Conservation (phyloP, 2,888 invertebrate species). For the Orthosia gracilis region DNA sequence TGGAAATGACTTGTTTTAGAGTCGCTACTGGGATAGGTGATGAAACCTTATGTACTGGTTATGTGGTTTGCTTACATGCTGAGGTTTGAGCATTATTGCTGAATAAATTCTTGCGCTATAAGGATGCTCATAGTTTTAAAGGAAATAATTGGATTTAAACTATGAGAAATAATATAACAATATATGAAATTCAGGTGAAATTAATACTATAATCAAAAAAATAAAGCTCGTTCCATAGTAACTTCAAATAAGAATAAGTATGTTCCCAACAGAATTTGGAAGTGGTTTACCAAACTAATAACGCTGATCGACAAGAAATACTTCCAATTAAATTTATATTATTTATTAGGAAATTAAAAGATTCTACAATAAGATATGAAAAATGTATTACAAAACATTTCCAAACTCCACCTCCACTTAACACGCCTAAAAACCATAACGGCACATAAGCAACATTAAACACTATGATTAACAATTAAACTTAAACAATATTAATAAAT, state of each 20-base stretch:
- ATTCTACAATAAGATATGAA: constrained; percentile 12
- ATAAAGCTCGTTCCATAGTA: not conserved
- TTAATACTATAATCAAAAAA: too few species aligned
- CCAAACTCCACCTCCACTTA: constrained; percentile 32
- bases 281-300: not conserved
- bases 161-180: not conserved
- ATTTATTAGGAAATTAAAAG: constrained; percentile 4
- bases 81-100: constrained; percentile 13
- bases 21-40: constrained; percentile 61
- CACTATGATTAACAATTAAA: constrained; percentile 62
- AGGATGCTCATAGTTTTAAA: not conserved
- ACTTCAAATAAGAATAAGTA: not conserved
- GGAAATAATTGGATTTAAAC: not conserved
- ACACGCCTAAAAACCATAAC: constrained; percentile 53
- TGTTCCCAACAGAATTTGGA: not conserved
- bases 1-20: constrained; percentile 66
- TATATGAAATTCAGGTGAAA: not conserved
- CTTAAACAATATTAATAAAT: constrained; percentile 66
- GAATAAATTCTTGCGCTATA: constrained; percentile 1
- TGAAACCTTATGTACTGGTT: constrained; percentile 55
- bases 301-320: not conserved
- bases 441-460: constrained; percentile 54
- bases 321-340: not conserved
- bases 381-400: constrained; percentile 22
- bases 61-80: constrained; percentile 27